These are phyloP conservation scores for Lepidurus packardi DNA, from an alignment of 1,140 invertebrate species.

Conservation along the genomic window DNA sequence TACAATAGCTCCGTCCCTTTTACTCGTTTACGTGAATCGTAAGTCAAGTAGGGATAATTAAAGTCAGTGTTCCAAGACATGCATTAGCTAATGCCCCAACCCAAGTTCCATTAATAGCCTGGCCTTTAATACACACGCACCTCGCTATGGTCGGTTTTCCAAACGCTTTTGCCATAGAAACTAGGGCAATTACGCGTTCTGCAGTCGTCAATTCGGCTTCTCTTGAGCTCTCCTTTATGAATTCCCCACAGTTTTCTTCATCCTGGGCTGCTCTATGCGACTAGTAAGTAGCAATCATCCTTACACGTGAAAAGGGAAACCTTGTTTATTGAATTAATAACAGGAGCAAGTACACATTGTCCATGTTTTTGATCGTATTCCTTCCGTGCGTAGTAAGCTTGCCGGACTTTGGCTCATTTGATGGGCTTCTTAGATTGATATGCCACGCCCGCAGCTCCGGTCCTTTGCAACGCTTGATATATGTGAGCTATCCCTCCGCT, in stretches of 20 bases:
- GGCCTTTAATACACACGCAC: background rate
- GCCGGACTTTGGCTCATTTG: background rate
- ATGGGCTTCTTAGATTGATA: slow-evolving; percentile 11
- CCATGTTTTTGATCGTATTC: background rate
- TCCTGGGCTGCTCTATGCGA: no score
- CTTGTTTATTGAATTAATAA: slow-evolving; percentile 16
- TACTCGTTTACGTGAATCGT: background rate
- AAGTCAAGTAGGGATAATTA: slow-evolving; percentile 2
- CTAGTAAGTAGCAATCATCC: background rate
- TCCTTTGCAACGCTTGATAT: background rate
- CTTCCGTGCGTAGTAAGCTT: background rate
- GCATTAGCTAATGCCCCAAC: background rate
- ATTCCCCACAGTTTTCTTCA: background rate
- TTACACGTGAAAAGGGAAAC: background rate
- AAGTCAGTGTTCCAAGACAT: slow-evolving; percentile 2
- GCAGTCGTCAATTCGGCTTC: background rate
- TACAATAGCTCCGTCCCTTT: background rate
- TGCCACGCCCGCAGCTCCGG: background rate
- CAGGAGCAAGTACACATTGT: background rate
- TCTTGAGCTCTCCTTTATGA: background rate
- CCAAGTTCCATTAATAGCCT: background rate
- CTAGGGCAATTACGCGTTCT: background rate
- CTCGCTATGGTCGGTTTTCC: background rate
- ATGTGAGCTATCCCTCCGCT: background rate
- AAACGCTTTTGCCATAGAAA: background rate